phyloP scores from a whole-genome alignment of 2,113 vertebrate species.

The Tachycineta bicolor region DNA sequence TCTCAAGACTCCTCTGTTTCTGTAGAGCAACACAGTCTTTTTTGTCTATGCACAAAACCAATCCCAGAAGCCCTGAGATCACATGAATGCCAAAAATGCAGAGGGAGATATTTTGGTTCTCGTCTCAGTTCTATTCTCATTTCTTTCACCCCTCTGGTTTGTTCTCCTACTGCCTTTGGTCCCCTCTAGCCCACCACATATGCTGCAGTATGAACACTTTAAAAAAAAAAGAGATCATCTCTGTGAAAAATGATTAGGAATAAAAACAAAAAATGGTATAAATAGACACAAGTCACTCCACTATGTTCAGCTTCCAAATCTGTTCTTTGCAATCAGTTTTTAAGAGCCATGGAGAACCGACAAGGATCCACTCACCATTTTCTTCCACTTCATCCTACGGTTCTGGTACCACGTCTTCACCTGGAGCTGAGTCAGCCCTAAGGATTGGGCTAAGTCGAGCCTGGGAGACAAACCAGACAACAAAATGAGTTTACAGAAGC shows the following conservation, averaged over 20 bases:
- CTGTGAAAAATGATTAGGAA: background rate
- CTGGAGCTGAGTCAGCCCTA: constrained; percentile 96
- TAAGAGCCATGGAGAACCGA: background rate
- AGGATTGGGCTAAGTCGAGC: constrained; percentile 92
- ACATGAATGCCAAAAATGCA: background rate
- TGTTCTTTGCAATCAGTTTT: background rate
- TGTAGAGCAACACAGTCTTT: background rate
- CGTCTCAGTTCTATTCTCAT: background rate
- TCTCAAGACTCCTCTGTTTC: background rate
- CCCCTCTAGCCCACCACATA: background rate
- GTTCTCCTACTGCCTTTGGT: background rate
- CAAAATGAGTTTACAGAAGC: background rate
- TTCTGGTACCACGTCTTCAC: constrained; percentile 99
- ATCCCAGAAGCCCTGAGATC: background rate
- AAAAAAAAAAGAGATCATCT: background rate
- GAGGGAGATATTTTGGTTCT: background rate
- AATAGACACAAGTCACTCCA: background rate
- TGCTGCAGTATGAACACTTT: background rate
- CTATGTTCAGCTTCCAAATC: background rate
- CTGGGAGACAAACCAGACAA: constrained; percentile 68
- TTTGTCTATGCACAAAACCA: background rate
- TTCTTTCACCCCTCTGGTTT: background rate
- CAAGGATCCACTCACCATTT: constrained; percentile 84
- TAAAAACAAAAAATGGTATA: background rate
- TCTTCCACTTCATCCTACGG: constrained; percentile 99